Percentiles rank a stretch among this genome's conserved stretches.
These are phyloP conservation scores for Antheraea mylitta DNA, from an alignment of 1,140 invertebrate genomes.

Conservation along the genomic window DNA sequence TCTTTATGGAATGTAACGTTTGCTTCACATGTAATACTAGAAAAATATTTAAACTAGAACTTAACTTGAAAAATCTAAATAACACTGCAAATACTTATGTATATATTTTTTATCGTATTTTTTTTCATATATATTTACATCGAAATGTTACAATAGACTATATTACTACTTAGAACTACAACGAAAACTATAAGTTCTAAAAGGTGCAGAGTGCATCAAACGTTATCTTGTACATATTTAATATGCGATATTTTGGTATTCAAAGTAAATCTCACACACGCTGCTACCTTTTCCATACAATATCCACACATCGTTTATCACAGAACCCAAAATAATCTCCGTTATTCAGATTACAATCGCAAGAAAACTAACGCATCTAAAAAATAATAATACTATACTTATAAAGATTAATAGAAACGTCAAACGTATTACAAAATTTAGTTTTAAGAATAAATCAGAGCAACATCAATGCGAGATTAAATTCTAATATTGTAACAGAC, in stretches of 20 bases:
- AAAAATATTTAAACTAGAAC: background rate
- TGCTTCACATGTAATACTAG: background rate
- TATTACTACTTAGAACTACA: background rate
- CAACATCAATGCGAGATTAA: background rate
- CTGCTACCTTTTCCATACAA: constrained; percentile 18
- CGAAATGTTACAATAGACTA: background rate
- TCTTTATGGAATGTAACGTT: constrained; percentile 3
- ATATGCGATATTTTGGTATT: constrained; percentile 6
- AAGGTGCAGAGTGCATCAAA: background rate
- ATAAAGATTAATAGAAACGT: constrained; percentile 7
- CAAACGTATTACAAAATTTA: constrained; percentile 11
- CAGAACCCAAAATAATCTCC: constrained; percentile 52
- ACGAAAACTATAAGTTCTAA: background rate
- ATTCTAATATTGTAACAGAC: constrained; percentile 5
- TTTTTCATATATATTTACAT: background rate
- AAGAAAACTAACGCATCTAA: background rate
- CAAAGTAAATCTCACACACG: background rate
- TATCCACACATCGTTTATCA: constrained; percentile 46
- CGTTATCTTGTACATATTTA: background rate
- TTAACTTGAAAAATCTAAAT: background rate
- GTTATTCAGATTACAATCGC: constrained; percentile 1
- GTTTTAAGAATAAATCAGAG: background rate
- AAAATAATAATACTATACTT: background rate
- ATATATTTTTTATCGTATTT: too few relatives aligned
- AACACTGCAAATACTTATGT: background rate